Conservation (phyloP, 1,140 invertebrate genomes). For the Drosophila orena region DNA sequence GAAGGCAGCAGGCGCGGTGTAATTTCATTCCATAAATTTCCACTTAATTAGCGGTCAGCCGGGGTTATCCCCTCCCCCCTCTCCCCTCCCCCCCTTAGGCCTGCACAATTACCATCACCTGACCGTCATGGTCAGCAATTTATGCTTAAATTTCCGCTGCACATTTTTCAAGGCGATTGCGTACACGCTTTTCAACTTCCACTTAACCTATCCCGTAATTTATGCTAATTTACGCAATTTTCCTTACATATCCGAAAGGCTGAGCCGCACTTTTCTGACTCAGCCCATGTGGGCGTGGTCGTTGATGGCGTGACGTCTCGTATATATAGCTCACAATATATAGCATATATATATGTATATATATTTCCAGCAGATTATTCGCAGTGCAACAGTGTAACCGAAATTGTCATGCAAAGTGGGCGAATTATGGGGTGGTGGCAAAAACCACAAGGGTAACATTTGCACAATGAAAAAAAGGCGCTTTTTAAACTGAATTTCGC, state of each 20-base stretch:
- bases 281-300: conserved; percentile 23
- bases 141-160: conserved; percentile 80
- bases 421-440: background rate
- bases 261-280: conserved; percentile 10
- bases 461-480: background rate
- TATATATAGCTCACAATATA: background rate
- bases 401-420: conserved; percentile 47
- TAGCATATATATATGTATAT: no score
- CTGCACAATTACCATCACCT: background rate
- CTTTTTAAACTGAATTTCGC: no score
- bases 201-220: conserved; percentile 71
- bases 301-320: conserved; percentile 48
- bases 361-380: conserved; percentile 39
- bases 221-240: conserved; percentile 81
- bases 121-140: conserved; percentile 68
- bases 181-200: conserved; percentile 71
- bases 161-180: conserved; percentile 82
- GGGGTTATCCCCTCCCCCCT: conserved; percentile 13
- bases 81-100: background rate
- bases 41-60: conserved; percentile 74
- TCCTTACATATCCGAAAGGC: conserved; percentile 26
- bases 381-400: conserved; percentile 33
- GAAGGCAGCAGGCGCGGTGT: conserved; percentile 46
- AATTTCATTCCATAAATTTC: conserved; percentile 81
- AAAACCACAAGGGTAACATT: background rate